Base-by-base conservation (phyloP, 2,888 invertebrate species). In the Ligdia adustata region DNA sequence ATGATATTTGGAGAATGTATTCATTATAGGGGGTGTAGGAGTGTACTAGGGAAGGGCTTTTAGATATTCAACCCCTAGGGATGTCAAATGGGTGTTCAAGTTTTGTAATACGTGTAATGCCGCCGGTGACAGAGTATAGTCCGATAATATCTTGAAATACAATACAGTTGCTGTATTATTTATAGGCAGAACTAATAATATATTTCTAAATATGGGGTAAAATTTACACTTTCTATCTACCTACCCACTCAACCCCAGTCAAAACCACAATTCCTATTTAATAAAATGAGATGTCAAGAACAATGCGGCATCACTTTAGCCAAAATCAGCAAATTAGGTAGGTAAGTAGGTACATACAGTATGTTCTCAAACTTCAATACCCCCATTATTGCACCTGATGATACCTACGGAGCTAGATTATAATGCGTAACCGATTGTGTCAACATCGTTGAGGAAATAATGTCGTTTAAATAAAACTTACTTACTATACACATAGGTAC, bases 401-500 rank as follows among this genome's bases (percentile, higher is more conserved):
- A 38, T 38, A 37, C 46, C 24, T 47, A 41, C 11, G 11, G 32
- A 15, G 29, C 26, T 29, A 33, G 15, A 26, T 15, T 18, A 12
- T 28, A 35, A 18, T 22, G 32, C 16, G 29, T 39, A 34, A 40
- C 14, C 59, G 56, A 48, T 56, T 59, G 59, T 46, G 28, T 39
- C 42, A 55, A 59, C 44, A 59, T 27, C 28, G 33, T 20, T 20
- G 37, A 18, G 26, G 35, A 49, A 56, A 51, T 40, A 34, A 35
- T 53, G 55, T 45, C 52, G 41, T 41, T 41, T 35, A 56, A 52
- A 56, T 37, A 59, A 37, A 26, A 33, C 24, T 41, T 51, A 32
- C 31, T n/a, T 37, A 32, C 26, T 39, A 28, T 39, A 15, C 16
- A 29, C 41, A 38, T 40, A n/a, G n/a, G n/a, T n/a, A n/a, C n/a